Conservation (phyloP, 1,140 invertebrate genomes). For the Drosophila gunungcola region DNA sequence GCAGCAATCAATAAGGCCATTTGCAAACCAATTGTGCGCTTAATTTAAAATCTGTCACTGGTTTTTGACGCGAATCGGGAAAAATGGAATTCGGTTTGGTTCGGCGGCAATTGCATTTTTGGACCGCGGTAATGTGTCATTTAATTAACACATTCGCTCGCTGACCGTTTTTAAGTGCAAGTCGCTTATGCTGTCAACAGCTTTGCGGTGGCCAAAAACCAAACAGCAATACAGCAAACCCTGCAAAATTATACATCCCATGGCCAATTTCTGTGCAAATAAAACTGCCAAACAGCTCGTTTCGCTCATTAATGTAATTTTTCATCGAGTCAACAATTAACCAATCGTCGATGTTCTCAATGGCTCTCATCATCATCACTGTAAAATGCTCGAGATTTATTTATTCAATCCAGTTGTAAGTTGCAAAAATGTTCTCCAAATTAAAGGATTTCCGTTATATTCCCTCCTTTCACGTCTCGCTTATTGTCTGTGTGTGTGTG, state of each 20-base stretch:
- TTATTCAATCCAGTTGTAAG: conserved; percentile 31
- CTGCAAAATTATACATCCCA: not conserved
- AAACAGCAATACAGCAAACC: conserved; percentile 4
- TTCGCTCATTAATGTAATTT: conserved; percentile 67
- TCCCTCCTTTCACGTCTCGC: not conserved
- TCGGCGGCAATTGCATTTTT: conserved; percentile 3
- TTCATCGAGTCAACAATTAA: conserved; percentile 33
- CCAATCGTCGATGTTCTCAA: conserved; percentile 17
- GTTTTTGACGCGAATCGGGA: not conserved
- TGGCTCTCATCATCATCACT: conserved; percentile 7
- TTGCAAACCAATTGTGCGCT: not conserved
- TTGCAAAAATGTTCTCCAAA: conserved; percentile 14
- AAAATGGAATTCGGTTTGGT: conserved; percentile 18
- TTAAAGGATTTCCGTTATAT: conserved; percentile 12
- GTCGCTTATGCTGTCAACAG: conserved; percentile 73
- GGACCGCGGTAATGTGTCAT: conserved; percentile 41
- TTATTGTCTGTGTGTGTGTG: not conserved
- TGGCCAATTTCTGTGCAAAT: conserved; percentile 9
- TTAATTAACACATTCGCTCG: conserved; percentile 62
- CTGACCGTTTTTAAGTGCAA: conserved; percentile 53
- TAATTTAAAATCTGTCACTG: not conserved
- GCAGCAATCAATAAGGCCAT: not conserved
- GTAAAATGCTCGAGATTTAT: conserved; percentile 22
- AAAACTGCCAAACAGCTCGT: conserved; percentile 13
- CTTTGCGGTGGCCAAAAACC: conserved; percentile 41